Evolutionary conservation across 2,113 vertebrate genomes (phyloP).

Genomic region (Prochilodus magdalenae): DNA sequence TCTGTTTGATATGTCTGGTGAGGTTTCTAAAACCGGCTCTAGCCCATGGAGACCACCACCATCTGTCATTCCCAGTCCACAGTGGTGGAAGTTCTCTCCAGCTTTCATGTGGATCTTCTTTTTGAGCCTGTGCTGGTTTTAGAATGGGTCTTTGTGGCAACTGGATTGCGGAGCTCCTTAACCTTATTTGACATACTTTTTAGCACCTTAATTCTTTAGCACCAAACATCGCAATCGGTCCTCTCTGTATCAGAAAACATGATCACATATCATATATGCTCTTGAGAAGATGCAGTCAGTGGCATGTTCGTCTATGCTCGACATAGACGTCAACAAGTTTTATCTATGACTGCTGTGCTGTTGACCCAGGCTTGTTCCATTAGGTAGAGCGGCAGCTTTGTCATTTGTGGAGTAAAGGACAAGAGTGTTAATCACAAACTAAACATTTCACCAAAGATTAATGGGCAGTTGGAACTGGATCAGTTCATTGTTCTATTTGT

Average conservation of each 20-base stretch:
- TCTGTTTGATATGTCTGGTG: slow-evolving; percentile 55
- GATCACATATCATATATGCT: background rate
- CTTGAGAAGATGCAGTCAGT: background rate
- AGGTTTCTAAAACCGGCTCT: slow-evolving; percentile 39
- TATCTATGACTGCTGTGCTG: slow-evolving; percentile 3
- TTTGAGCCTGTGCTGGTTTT: background rate
- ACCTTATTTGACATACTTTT: background rate
- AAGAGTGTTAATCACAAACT: slow-evolving; percentile 51
- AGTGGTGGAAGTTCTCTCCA: background rate
- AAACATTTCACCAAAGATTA: slow-evolving; percentile 39
- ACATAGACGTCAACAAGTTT: background rate
- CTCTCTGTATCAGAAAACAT: background rate
- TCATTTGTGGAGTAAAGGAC: slow-evolving; percentile 39
- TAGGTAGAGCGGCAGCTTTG: slow-evolving; percentile 28
- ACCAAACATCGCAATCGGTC: background rate
- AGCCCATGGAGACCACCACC: slow-evolving; percentile 25
- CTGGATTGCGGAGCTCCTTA: background rate
- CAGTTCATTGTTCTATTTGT: background rate
- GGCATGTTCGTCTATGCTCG: background rate
- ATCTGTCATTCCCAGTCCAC: slow-evolving; percentile 28
- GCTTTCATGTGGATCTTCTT: slow-evolving; percentile 3
- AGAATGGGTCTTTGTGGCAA: background rate
- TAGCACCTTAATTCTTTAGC: background rate
- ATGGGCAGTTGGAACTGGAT: slow-evolving; percentile 4
- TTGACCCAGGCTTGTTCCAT: slow-evolving; percentile 38